Evolutionary conservation across 2,888 invertebrate species (phyloP), one percentile per base, ranked within the genome.

Genomic region (Leptopilina myrica): DNA sequence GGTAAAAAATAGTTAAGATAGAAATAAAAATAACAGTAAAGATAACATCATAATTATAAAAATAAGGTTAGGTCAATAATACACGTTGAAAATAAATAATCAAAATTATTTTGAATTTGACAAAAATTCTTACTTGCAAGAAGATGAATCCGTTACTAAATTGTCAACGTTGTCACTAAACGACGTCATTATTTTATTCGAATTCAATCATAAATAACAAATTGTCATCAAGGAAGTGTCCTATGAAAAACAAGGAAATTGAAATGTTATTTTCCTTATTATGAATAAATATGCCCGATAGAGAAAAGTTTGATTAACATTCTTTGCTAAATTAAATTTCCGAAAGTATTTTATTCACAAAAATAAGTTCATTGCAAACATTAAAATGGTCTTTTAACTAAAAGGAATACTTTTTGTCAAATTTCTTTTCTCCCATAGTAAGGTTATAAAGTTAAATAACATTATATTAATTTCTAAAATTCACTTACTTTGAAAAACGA

Each of bases 121-220:
- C 14, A 14, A 43, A 43, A 49, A 64, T 80, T 78, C 87, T 88
- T 87, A 88, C 86, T 84, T 81, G 62, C 77, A 65, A 65, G 76
- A 64, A 65, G 56, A 79, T 64, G 76, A 59, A 69, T 81, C 82
- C 8, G 78, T 64, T 9, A 81, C 66, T 20, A 81, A 80, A 79
- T 81, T 77, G 46, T 87, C 76, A 43, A 83, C 79, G 77, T 83
- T 87, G 76, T 85, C 81, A 46, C 81, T 79, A 73, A 88, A 49
- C 15, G 87, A 85, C 79, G 85, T 73, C 88, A 88, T 88, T 81
- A 88, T 88, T 81, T 43, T 79, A 12, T 56, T 12, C 79, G 12
- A 49, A 73, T 56, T 56, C n/a, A 33, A 62, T 2, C 3, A 56
- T 33, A 73, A 73, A 33, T 40, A 56, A 40, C 33, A 40, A 56